A percentile compares a stretch with the other conserved stretches of the same genome.
Evolutionary conservation across 2,113 vertebrate genomes (phyloP).

Genomic region (Chaetorhynchus papuensis): DNA sequence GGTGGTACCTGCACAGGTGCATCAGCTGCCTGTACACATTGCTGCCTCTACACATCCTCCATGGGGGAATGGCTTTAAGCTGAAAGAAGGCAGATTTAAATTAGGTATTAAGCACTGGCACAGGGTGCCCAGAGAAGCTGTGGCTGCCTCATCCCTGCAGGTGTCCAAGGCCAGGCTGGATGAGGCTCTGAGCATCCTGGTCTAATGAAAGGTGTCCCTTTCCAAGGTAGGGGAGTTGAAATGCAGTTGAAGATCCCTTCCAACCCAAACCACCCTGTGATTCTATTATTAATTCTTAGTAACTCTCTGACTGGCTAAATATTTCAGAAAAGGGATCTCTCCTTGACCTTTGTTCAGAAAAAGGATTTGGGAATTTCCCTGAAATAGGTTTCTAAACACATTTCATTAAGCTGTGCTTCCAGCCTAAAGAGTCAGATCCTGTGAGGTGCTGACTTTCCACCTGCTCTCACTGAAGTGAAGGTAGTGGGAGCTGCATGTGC

Average conservation of each 20-base stretch:
- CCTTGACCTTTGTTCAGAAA: background rate
- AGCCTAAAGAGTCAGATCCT: background rate
- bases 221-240: fast-evolving
- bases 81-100: background rate
- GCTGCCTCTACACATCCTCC: background rate
- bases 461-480: background rate
- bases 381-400: background rate
- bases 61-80: background rate
- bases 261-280: background rate
- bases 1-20: background rate
- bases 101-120: background rate
- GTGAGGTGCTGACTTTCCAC: background rate
- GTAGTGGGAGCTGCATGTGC: background rate
- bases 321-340: background rate
- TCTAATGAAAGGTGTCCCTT: background rate
- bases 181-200: background rate
- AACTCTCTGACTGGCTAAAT: background rate
- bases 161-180: background rate
- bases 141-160: background rate
- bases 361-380: background rate
- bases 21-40: background rate
- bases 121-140: background rate
- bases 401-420: background rate
- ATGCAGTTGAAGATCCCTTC: fast-evolving
- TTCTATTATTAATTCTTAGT: background rate